Evolutionary conservation across 1,140 invertebrate genomes (phyloP).

Genomic region (Magallana angulata): DNA sequence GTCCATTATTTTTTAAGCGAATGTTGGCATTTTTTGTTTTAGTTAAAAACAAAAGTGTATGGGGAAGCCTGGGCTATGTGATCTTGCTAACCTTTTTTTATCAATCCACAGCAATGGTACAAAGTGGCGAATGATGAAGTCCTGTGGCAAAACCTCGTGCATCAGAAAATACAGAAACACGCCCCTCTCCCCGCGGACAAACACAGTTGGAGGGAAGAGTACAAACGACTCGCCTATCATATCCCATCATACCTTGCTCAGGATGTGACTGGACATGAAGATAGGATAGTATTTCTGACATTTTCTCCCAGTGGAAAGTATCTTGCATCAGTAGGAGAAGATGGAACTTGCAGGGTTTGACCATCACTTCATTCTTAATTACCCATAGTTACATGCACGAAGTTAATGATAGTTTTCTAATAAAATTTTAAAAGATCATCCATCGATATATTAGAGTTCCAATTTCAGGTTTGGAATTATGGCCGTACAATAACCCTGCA

Average conservation of each 20-base stretch:
- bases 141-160: not conserved
- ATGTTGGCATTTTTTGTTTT: too few species aligned
- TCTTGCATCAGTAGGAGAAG: not conserved
- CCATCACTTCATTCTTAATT: too few species aligned
- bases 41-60: too few species aligned
- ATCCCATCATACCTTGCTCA: not conserved
- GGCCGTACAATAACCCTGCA: not conserved
- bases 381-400: too few species aligned
- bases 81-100: too few species aligned
- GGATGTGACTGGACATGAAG: not conserved
- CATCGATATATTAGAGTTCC: not conserved
- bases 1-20: too few species aligned
- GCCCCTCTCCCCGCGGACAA: not conserved
- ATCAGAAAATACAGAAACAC: not conserved
- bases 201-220: not conserved
- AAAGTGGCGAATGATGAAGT: not conserved
- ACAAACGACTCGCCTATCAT: constrained; percentile 6
- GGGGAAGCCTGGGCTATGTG: too few species aligned
- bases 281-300: not conserved
- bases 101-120: too few species aligned
- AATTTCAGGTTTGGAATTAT: constrained; percentile 19
- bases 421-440: too few species aligned
- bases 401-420: too few species aligned
- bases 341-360: constrained; percentile 13
- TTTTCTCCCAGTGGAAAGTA: constrained; percentile 18